Conservation (phyloP, 2,888 invertebrate species). For the Oxytorus armatus region DNA sequence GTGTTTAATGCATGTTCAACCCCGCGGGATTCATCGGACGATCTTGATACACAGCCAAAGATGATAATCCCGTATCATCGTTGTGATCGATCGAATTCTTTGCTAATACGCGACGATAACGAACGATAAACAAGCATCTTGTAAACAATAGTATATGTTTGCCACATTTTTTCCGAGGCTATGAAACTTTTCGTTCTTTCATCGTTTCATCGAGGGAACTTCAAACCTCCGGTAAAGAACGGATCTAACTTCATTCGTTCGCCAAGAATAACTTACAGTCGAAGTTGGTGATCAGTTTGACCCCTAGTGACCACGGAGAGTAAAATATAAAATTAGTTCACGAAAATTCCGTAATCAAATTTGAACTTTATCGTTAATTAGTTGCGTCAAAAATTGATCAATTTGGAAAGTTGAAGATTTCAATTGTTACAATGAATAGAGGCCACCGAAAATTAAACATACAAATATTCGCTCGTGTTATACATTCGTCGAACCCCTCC, state of each 20-base stretch:
- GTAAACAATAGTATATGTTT: constrained; percentile 53
- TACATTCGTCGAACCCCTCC: background rate
- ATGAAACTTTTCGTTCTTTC: constrained; percentile 17
- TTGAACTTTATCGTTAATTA: too few relatives aligned
- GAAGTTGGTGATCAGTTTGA: too few relatives aligned
- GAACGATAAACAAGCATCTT: constrained; percentile 35
- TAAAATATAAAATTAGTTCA: too few relatives aligned
- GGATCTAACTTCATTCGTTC: too few relatives aligned
- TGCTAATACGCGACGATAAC: constrained; percentile 44
- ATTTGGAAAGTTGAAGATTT: background rate
- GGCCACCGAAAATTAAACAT: background rate
- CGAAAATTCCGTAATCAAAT: too few relatives aligned
- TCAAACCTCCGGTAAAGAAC: too few relatives aligned
- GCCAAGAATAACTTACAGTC: too few relatives aligned
- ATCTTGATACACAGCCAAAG: constrained; percentile 51
- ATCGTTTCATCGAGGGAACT: background rate
- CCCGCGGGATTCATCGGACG: constrained; percentile 36
- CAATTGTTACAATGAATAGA: background rate
- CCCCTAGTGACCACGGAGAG: too few relatives aligned
- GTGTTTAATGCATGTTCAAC: constrained; percentile 39
- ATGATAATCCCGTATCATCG: constrained; percentile 58
- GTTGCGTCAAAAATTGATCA: background rate
- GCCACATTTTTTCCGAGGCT: constrained; percentile 23
- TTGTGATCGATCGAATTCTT: constrained; percentile 55
- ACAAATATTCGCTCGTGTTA: background rate